phyloP scores from a whole-genome alignment of 2,888 invertebrate genomes.

The Proisotoma minuta region DNA sequence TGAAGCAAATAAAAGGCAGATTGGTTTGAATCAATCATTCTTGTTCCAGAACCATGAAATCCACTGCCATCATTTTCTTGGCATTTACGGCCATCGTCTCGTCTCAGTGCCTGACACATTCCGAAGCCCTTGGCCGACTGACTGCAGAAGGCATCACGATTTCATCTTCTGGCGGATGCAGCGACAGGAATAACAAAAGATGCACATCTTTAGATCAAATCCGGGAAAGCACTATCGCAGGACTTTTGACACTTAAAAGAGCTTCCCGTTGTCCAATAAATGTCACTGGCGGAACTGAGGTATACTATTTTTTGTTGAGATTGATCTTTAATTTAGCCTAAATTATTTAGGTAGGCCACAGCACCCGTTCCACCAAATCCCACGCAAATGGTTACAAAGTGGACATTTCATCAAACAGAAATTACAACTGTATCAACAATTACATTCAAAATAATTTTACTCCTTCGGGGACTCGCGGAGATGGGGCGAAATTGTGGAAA shows the following conservation, averaged over 20 bases:
- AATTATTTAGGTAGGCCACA: conserved; percentile 41
- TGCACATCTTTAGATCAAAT: conserved; percentile 41
- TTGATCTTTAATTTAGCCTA: too few species aligned
- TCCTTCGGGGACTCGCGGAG: conserved; percentile 34
- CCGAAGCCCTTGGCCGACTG: too few species aligned
- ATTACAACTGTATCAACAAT: conserved; percentile 33
- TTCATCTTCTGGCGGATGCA: conserved; percentile 38
- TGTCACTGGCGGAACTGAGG: conserved; percentile 46
- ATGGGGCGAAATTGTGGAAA: conserved; percentile 32
- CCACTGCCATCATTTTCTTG: too few species aligned
- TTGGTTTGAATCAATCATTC: too few species aligned
- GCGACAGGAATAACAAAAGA: conserved; percentile 33
- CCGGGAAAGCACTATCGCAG: conserved; percentile 31
- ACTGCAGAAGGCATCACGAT: too few species aligned
- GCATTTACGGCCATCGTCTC: too few species aligned
- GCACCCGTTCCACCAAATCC: conserved; percentile 32
- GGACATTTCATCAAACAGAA: conserved; percentile 36
- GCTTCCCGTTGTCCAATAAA: conserved; percentile 39
- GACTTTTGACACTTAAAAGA: conserved; percentile 25
- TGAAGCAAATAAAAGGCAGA: too few species aligned
- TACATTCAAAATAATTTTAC: conserved; percentile 29
- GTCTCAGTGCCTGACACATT: too few species aligned
- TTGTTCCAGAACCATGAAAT: too few species aligned
- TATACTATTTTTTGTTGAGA: too few species aligned
- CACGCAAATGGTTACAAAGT: conserved; percentile 44